phyloP scores from a whole-genome alignment of 2,888 invertebrate genomes.

The Diploptera punctata region DNA sequence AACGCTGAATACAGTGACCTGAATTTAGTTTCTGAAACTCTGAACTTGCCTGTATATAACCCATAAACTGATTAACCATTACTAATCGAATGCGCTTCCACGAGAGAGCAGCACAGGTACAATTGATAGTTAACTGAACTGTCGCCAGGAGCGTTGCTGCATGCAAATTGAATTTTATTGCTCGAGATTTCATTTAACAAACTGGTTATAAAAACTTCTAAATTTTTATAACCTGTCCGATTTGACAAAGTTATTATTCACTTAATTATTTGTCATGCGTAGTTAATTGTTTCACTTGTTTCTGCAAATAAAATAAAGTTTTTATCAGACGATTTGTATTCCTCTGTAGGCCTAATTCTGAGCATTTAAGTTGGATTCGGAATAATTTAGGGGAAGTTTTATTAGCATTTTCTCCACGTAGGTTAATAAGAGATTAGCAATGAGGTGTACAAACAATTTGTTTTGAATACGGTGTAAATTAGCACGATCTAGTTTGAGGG shows the following conservation, averaged over 20 bases:
- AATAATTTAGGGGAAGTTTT: no score
- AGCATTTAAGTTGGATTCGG: no score
- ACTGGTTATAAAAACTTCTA: background rate
- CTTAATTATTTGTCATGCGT: background rate
- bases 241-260: background rate
- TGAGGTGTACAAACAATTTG: no score
- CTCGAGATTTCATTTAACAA: background rate
- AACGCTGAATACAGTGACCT: conserved; percentile 5
- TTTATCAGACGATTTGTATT: no score
- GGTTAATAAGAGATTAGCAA: no score
- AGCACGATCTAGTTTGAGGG: no score
- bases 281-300: background rate
- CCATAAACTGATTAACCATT: conserved; percentile 11
- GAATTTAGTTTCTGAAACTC: background rate
- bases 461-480: no score
- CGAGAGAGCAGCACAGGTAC: no score
- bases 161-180: conserved; percentile 20
- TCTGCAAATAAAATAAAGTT: background rate
- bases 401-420: no score
- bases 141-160: conserved; percentile 7
- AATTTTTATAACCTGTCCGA: background rate
- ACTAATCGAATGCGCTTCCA: conserved; percentile 5
- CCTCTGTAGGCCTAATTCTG: no score
- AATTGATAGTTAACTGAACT: conserved; percentile 7
- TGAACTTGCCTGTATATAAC: background rate